Evolutionary conservation across 2,113 vertebrate genomes (phyloP).

Genomic region (Tachycineta bicolor): DNA sequence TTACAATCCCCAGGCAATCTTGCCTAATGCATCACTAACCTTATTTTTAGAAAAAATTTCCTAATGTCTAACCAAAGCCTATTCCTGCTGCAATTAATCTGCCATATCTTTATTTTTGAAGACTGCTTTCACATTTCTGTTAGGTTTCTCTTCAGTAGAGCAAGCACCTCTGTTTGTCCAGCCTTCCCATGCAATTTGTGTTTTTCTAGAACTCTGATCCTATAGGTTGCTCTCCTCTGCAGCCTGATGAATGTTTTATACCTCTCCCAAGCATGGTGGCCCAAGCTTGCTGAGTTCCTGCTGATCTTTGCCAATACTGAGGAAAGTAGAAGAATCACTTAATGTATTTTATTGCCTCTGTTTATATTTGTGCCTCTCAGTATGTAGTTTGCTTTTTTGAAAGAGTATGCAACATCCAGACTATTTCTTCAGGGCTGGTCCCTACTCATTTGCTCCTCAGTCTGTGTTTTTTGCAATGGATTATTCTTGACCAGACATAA

Average conservation of each 20-base stretch:
- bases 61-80: slow-evolving; percentile 3
- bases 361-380: background rate
- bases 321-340: slow-evolving; percentile 7
- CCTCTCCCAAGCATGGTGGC: background rate
- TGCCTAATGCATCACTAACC: background rate
- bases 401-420: background rate
- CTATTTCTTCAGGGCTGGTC: background rate
- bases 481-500: slow-evolving; percentile 1
- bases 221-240: background rate
- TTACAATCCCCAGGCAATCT: slow-evolving; percentile 24
- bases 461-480: background rate
- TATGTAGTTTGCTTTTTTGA: background rate
- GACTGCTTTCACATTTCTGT: background rate
- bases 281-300: background rate
- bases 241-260: background rate
- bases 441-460: background rate
- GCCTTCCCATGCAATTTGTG: background rate
- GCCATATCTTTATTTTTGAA: slow-evolving; percentile 8
- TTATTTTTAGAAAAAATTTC: slow-evolving; percentile 53
- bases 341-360: background rate
- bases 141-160: background rate
- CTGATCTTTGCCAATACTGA: background rate
- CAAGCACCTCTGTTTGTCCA: background rate
- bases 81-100: slow-evolving; percentile 31
- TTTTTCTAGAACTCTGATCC: background rate